Evolutionary conservation across 2,888 invertebrate genomes (phyloP).

Genomic region (Phyllotreta cruciferae): DNA sequence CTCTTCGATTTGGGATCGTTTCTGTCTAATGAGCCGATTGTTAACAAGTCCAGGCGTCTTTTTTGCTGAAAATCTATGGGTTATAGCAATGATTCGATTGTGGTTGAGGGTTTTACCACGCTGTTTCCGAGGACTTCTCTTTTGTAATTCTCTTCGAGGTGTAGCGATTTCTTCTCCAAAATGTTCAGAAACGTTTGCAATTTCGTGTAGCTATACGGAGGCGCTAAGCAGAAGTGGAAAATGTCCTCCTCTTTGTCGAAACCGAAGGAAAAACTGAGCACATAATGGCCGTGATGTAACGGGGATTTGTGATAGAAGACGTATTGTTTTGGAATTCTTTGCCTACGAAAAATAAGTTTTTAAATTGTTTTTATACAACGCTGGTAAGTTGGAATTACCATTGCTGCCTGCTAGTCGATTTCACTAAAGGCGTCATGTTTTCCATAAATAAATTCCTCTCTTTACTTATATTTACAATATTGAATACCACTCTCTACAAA

Average conservation of each 20-base stretch:
- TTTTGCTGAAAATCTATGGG: slow-evolving; percentile 77
- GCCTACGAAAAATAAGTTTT: slow-evolving; percentile 63
- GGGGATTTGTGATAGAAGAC: slow-evolving; percentile 93
- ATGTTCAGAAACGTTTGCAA: slow-evolving; percentile 83
- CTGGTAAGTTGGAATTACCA: slow-evolving; percentile 70
- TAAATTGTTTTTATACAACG: slow-evolving; percentile 14
- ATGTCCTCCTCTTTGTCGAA: slow-evolving; percentile 95
- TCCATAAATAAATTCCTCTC: slow-evolving; percentile 85
- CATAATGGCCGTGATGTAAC: slow-evolving; percentile 87
- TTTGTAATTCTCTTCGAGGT: slow-evolving; percentile 66
- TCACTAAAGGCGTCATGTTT: slow-evolving; percentile 93
- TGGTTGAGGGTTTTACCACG: slow-evolving; percentile 62
- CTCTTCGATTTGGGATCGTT: slow-evolving; percentile 63
- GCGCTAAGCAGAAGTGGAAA: slow-evolving; percentile 92
- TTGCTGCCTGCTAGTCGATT: slow-evolving; percentile 87
- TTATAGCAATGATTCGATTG: not conserved
- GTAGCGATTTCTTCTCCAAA: slow-evolving; percentile 69
- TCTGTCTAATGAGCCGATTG: slow-evolving; percentile 69
- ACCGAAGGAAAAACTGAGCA: slow-evolving; percentile 91
- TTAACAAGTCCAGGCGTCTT: slow-evolving; percentile 86
- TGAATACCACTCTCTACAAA: slow-evolving; percentile 91
- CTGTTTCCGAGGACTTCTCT: slow-evolving; percentile 75
- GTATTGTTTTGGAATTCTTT: slow-evolving; percentile 78
- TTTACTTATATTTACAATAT: slow-evolving; percentile 96
- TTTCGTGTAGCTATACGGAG: slow-evolving; percentile 94